These are phyloP conservation scores for Platysteira castanea DNA, from an alignment of 2,113 vertebrate genomes.

Conservation along the genomic window DNA sequence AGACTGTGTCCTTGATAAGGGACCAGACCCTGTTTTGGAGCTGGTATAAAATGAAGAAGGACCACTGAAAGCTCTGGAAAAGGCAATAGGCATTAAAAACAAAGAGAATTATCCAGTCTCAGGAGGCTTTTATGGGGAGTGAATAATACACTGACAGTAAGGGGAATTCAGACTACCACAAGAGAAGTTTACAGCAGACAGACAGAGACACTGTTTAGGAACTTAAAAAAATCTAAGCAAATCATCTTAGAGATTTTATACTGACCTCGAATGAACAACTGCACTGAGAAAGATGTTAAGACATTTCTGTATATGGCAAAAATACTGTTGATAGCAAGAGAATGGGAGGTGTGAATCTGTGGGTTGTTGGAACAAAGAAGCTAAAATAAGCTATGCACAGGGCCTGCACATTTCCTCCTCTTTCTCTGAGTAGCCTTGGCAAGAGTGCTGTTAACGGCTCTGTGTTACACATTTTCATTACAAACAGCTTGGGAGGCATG, in stretches of 20 bases:
- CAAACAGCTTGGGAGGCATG: background rate
- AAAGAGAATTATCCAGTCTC: background rate
- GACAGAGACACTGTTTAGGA: background rate
- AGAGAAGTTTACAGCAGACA: background rate
- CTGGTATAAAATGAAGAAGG: background rate
- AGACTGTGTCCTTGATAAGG: background rate
- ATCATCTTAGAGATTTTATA: background rate
- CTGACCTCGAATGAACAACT: background rate
- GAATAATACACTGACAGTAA: background rate
- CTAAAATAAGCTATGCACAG: background rate
- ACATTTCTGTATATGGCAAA: slow-evolving; percentile 38
- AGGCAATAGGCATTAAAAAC: background rate
- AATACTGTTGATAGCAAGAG: background rate
- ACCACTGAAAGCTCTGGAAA: background rate
- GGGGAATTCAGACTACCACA: background rate
- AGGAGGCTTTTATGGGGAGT: background rate
- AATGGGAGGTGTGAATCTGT: slow-evolving; percentile 4
- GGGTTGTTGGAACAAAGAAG: background rate
- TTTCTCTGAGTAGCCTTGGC: background rate
- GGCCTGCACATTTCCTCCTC: background rate
- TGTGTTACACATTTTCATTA: background rate
- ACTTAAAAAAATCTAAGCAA: background rate
- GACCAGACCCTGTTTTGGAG: background rate
- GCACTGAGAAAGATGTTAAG: background rate
- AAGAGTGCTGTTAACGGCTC: background rate